Percentiles rank a stretch among this genome's conserved stretches.
Evolutionary conservation across 2,113 vertebrate species (phyloP).

Genomic region (Daphoenositta chrysoptera): DNA sequence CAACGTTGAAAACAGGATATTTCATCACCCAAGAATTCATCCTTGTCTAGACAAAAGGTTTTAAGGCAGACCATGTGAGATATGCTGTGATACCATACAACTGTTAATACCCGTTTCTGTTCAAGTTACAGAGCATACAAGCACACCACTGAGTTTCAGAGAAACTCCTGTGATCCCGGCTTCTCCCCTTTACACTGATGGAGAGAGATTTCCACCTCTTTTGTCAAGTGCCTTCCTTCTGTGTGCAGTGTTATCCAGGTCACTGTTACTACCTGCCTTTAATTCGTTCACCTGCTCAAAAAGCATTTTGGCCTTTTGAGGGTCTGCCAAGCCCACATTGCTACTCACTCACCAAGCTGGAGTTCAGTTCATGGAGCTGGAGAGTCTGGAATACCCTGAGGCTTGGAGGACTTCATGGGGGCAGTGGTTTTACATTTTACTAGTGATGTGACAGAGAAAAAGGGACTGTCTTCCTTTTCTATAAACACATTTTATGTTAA

Average conservation of each 20-base stretch:
- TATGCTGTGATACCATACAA: not conserved
- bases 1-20: rapidly evolving
- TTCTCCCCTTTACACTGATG: not conserved
- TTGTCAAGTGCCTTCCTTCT: not conserved
- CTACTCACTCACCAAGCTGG: not conserved
- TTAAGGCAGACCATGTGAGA: not conserved
- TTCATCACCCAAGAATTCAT: not conserved
- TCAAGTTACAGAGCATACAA: not conserved
- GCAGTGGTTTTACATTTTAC: not conserved
- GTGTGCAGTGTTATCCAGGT: not conserved
- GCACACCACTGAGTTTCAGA: not conserved
- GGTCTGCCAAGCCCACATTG: not conserved
- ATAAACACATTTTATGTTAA: not conserved
- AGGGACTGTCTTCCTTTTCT: not conserved
- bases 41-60: not conserved
- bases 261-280: not conserved
- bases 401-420: not conserved
- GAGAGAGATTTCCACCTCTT: not conserved
- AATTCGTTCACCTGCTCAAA: too few species aligned
- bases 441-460: too few species aligned
- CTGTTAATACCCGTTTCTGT: not conserved
- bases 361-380: not conserved
- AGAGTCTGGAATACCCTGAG: not conserved
- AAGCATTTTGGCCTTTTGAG: not conserved
- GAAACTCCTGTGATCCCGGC: not conserved